phyloP scores from a whole-genome alignment of 2,797 vertebrate species.

The Pseudochirops cupreus region DNA sequence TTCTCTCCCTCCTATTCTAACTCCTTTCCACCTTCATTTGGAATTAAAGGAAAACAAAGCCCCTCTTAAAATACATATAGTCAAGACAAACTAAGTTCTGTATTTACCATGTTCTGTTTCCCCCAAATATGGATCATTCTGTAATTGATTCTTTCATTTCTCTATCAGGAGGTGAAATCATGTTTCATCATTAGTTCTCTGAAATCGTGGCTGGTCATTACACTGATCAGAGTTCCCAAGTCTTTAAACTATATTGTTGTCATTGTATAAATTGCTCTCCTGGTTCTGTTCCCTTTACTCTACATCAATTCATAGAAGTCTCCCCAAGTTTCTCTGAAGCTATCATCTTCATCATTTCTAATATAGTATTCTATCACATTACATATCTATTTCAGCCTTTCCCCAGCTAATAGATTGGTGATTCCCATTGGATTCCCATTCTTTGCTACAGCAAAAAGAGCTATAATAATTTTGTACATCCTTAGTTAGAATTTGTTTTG shows the following conservation, averaged over 20 bases:
- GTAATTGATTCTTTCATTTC: background rate
- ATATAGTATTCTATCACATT: background rate
- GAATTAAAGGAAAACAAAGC: background rate
- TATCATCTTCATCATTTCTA: background rate
- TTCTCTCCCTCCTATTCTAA: background rate
- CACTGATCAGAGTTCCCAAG: background rate
- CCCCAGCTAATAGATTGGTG: background rate
- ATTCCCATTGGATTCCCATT: background rate
- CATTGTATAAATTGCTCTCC: background rate
- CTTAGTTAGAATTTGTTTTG: background rate
- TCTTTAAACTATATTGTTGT: background rate
- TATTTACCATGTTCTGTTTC: background rate
- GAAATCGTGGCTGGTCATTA: background rate
- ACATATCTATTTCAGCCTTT: background rate
- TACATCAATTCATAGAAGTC: background rate
- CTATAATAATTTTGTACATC: background rate
- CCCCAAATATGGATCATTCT: background rate
- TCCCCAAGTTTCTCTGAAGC: background rate
- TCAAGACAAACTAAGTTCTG: background rate
- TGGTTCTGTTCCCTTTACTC: background rate
- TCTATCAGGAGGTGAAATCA: background rate
- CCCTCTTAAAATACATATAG: background rate
- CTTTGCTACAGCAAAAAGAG: background rate
- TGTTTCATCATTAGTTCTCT: background rate
- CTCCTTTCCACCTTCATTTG: background rate